phyloP scores from a whole-genome alignment of 2,888 invertebrate genomes.

The Ennomos fuscantarius region DNA sequence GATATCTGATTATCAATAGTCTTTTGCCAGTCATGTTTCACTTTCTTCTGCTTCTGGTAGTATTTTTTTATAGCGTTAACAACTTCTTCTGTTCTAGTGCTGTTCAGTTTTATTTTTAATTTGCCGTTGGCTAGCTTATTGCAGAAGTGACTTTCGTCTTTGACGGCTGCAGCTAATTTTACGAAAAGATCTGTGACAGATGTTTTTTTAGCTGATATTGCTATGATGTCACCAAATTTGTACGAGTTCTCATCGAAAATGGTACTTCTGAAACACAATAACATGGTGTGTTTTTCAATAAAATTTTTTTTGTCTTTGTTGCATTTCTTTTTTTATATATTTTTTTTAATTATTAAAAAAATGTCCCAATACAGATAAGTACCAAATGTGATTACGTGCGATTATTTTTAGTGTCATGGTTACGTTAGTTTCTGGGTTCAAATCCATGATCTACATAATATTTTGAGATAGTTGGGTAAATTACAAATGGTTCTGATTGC shows the following conservation, averaged over 20 bases:
- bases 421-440: no score
- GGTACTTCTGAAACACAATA: constrained; percentile 52
- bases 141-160: constrained; percentile 55
- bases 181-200: constrained; percentile 47
- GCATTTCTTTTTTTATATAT: no score
- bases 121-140: constrained; percentile 49
- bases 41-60: constrained; percentile 40
- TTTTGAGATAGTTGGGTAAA: no score
- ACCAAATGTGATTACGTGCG: no score
- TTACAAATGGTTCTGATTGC: no score
- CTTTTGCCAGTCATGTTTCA: constrained; percentile 27
- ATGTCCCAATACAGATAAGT: no score
- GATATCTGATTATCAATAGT: constrained; percentile 52
- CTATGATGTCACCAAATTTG: constrained; percentile 67
- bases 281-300: no score
- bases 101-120: constrained; percentile 53
- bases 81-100: constrained; percentile 43
- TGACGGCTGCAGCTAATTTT: constrained; percentile 51
- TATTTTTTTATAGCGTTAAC: constrained; percentile 50
- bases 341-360: no score
- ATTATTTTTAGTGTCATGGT: no score
- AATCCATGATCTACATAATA: no score
- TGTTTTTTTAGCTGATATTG: constrained; percentile 46
- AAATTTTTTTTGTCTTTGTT: no score
- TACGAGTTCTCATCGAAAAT: constrained; percentile 69